Evolutionary conservation across 2,888 invertebrate species (phyloP).

Genomic region (Temnothorax ravouxi): DNA sequence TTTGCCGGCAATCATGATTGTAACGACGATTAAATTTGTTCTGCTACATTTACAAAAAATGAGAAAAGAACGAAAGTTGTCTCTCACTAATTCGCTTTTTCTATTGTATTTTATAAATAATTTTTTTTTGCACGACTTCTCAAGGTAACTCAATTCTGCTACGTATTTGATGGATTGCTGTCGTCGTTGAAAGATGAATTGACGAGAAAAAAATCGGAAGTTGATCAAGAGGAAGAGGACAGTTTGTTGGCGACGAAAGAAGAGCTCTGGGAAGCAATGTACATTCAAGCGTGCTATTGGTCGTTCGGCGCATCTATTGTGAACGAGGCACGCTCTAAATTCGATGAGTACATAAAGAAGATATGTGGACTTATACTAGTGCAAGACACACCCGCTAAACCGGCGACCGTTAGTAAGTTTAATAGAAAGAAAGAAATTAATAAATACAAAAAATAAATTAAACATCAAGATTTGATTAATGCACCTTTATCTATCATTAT

Average conservation of each 20-base stretch:
- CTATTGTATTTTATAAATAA: slow-evolving; percentile 20
- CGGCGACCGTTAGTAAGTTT: slow-evolving; percentile 88
- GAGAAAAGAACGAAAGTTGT: neutral
- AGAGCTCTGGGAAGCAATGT: slow-evolving; percentile 82
- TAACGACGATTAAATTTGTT: neutral
- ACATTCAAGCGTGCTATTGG: slow-evolving; percentile 91
- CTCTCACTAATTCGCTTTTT: neutral
- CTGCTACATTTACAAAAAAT: neutral
- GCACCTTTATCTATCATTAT: neutral
- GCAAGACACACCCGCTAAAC: slow-evolving; percentile 89
- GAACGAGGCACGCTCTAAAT: slow-evolving; percentile 90
- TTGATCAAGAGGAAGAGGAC: slow-evolving; percentile 52
- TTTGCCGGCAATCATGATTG: neutral
- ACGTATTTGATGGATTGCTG: slow-evolving; percentile 92
- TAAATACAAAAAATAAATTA: neutral
- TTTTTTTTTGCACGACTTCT: neutral
- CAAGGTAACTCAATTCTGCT: slow-evolving; percentile 93
- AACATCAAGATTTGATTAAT: neutral
- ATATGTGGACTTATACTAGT: slow-evolving; percentile 90
- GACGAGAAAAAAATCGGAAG: slow-evolving; percentile 11
- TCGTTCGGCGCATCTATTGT: slow-evolving; percentile 94
- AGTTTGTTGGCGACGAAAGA: slow-evolving; percentile 79
- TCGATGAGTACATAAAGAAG: slow-evolving; percentile 94
- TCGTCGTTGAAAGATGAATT: slow-evolving; percentile 80
- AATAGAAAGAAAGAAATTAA: neutral